Base-by-base conservation (phyloP, 1,140 invertebrate genomes). In the Heliothis virescens region DNA sequence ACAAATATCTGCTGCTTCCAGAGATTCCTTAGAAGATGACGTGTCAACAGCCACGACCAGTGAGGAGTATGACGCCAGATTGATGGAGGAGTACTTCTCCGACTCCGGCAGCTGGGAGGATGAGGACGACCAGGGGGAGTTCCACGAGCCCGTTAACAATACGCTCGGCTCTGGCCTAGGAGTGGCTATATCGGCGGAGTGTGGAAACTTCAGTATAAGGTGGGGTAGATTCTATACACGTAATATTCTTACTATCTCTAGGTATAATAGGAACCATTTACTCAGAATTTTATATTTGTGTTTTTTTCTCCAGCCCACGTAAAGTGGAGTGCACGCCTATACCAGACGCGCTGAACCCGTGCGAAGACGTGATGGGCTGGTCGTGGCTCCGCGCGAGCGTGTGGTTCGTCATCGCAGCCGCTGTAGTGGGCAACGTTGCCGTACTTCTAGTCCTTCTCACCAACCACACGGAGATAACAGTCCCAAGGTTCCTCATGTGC, bases 351-450 rank as follows among this genome's bases (percentile, higher is more conserved):
- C 96, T 98, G 53, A 99, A 98, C 92, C 98, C 98, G 7, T 97
- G 98, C 89, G 98, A 98, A 92, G 98, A 99, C 87, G 97, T 99
- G 5, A 98, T 99, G 97, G 98, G 98, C 15, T 97, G 97, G 90
- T 95, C 96, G 59, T 97, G 95, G 95, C 95, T 98, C 0, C 95
- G 98, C 7, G 96, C 96, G 18, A 96, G 97, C 55, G 98, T 98
- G n/a, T 99, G 98, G 98, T 93, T 98, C 79, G 96, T 96, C 15
- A 95, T 96, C 13, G 87, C 96, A 2, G 91, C 96, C 7, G 96
- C 96, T 1, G 94, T 98, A 0, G 95, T 97, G 9, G 98, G 98
- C 26, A 99, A 99, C 93, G 89, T 97, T 0, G 96, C 97, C 0
- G 98, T 99, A 0, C 96, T 98, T 15, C 89, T 97, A 0, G 97